phyloP scores from a whole-genome alignment of 2,113 vertebrate species.

The Axis porcinus region DNA sequence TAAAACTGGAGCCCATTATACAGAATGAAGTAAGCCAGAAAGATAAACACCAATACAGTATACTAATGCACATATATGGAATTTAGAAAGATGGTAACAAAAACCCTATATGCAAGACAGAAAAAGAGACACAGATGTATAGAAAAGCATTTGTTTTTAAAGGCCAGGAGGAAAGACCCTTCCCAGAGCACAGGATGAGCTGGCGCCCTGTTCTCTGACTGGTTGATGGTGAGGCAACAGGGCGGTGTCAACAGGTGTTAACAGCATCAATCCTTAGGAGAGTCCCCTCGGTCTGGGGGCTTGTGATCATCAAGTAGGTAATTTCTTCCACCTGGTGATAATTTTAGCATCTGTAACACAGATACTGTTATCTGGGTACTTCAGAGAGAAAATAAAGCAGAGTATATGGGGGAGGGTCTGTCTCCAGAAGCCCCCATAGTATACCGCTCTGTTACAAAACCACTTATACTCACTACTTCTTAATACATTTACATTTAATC shows the following conservation, averaged over 20 bases:
- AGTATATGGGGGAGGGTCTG: not conserved
- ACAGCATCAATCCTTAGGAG: not conserved
- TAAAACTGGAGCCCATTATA: too few relatives aligned
- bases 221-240: not conserved
- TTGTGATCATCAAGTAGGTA: not conserved
- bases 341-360: not conserved
- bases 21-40: too few relatives aligned
- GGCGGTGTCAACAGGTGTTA: not conserved
- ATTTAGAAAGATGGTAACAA: too few relatives aligned
- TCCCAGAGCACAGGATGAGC: not conserved
- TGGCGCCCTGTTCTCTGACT: not conserved
- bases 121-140: too few relatives aligned
- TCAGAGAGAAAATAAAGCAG: not conserved
- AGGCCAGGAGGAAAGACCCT: too few relatives aligned
- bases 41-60: too few relatives aligned
- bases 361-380: not conserved
- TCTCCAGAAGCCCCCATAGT: not conserved
- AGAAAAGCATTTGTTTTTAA: not conserved
- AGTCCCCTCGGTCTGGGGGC: not conserved
- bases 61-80: too few relatives aligned
- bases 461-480: not conserved
- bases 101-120: too few relatives aligned
- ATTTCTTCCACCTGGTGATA: not conserved
- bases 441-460: not conserved
- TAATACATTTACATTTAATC: not conserved